A percentile compares a stretch with the other conserved stretches of the same genome.
phyloP scores from a whole-genome alignment of 2,113 vertebrate genomes.

The Neopipo cinnamomea region DNA sequence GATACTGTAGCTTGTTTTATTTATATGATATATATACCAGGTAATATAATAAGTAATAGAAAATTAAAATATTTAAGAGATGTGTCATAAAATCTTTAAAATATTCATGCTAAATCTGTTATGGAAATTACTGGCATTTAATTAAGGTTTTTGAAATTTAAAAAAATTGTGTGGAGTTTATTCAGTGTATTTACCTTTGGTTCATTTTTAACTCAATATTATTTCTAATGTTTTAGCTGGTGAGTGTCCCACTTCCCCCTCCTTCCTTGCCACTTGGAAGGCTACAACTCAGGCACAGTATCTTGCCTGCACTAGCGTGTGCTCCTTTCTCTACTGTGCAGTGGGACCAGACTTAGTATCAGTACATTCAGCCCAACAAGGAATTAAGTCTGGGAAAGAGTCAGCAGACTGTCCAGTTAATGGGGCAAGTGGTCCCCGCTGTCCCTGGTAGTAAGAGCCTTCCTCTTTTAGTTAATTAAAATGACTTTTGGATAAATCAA shows the following conservation, averaged over 20 bases:
- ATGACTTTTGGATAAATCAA: neutral
- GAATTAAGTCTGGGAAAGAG: neutral
- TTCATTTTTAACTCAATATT: neutral
- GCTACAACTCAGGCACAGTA: neutral
- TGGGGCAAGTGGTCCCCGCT: neutral
- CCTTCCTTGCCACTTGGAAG: neutral
- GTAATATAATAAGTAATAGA: neutral
- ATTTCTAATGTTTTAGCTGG: neutral
- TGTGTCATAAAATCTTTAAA: neutral
- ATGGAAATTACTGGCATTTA: neutral
- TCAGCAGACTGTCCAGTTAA: neutral
- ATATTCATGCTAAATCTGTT: neutral
- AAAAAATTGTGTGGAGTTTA: neutral
- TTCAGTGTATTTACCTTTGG: neutral
- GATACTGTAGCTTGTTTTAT: neutral
- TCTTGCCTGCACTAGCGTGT: rapidly evolving
- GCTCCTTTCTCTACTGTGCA: neutral
- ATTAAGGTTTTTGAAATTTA: neutral
- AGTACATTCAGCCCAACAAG: neutral
- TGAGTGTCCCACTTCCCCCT: neutral
- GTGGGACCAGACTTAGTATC: neutral
- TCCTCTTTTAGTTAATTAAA: neutral
- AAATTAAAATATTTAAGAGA: neutral
- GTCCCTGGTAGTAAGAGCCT: neutral
- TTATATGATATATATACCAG: neutral